Evolutionary conservation across 2,888 invertebrate genomes (phyloP).

Genomic region (Epinotia ramella): DNA sequence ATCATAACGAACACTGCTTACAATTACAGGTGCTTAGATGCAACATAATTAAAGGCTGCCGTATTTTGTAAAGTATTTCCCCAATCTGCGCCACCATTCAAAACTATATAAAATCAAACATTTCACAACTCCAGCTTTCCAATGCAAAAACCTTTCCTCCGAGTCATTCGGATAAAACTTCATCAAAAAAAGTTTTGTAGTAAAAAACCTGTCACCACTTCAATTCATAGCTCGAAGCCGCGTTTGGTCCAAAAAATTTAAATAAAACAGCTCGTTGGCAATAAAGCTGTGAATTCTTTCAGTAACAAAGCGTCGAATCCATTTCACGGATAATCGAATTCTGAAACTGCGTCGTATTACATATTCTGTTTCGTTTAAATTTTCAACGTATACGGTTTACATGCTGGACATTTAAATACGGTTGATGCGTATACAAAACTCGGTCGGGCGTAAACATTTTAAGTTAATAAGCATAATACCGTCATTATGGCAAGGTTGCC

Average conservation of each 20-base stretch:
- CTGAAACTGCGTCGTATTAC: constrained; percentile 45
- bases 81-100: no score
- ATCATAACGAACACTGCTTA: no score
- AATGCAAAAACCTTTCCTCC: no score
- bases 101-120: no score
- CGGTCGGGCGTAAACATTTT: constrained; percentile 8
- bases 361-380: constrained; percentile 44
- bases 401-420: constrained; percentile 15
- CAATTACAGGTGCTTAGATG: no score
- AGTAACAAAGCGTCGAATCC: constrained; percentile 46
- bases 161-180: neutral
- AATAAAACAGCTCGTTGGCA: constrained; percentile 37
- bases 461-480: constrained; percentile 5
- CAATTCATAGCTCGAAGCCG: constrained; percentile 17
- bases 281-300: constrained; percentile 38
- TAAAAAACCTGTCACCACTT: constrained; percentile 17
- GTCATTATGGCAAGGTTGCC: neutral
- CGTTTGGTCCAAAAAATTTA: constrained; percentile 27
- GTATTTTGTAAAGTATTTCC: no score
- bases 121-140: no score
- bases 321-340: constrained; percentile 49
- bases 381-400: constrained; percentile 32
- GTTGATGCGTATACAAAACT: neutral
- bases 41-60: no score
- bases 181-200: neutral